phyloP scores from a whole-genome alignment of 2,888 invertebrate species.

The Cerceris rybyensis region DNA sequence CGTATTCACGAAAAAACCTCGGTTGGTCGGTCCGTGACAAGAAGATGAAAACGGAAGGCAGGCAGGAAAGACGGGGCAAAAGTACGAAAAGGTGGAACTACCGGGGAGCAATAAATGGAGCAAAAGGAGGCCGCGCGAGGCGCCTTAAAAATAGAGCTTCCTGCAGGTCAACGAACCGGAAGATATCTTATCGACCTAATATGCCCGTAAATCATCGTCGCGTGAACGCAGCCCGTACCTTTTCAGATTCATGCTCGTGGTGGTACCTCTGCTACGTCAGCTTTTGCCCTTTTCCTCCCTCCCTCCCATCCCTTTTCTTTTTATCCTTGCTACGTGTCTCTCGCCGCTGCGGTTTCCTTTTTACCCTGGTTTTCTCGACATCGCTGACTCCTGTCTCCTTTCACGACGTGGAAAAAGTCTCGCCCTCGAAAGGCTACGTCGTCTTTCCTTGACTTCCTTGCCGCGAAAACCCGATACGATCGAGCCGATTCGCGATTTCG shows the following conservation, averaged over 20 bases:
- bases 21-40: conserved; percentile 11
- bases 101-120: conserved; percentile 52
- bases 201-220: conserved; percentile 74
- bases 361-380: background rate
- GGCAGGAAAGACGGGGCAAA: conserved; percentile 21
- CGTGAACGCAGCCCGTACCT: conserved; percentile 72
- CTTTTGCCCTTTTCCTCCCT: conserved; percentile 52
- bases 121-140: conserved; percentile 62
- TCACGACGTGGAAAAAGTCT: background rate
- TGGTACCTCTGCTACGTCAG: conserved; percentile 71
- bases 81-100: conserved; percentile 29
- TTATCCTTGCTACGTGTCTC: background rate
- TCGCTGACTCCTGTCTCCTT: conserved; percentile 8
- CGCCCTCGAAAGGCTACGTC: background rate
- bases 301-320: conserved; percentile 30
- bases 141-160: conserved; percentile 70
- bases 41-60: conserved; percentile 31
- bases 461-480: background rate
- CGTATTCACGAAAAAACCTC: conserved; percentile 13
- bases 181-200: conserved; percentile 74
- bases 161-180: conserved; percentile 71
- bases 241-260: conserved; percentile 69
- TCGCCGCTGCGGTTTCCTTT: conserved; percentile 21
- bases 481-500: background rate
- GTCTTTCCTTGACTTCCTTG: conserved; percentile 6